Conservation (phyloP, 1,140 invertebrate species). For the Drosophila eugracilis region DNA sequence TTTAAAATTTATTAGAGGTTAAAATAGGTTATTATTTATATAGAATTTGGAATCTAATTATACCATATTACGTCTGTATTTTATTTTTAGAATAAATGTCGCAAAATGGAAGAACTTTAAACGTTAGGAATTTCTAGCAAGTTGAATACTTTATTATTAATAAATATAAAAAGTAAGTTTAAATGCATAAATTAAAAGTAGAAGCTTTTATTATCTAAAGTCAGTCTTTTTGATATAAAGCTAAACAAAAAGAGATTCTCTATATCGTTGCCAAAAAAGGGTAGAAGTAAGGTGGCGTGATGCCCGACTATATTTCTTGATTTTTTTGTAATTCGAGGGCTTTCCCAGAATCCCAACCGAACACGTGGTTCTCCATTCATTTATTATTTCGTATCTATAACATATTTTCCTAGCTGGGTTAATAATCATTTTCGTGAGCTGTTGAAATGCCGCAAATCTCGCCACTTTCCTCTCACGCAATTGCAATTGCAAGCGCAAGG, state of each 20-base stretch:
- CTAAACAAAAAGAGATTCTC: conserved; percentile 14
- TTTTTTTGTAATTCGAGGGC: neutral
- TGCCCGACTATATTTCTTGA: neutral
- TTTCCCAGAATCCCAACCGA: neutral
- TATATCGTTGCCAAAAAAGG: conserved; percentile 5
- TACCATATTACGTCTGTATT: no score
- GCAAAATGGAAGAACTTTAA: neutral
- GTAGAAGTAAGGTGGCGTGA: conserved; percentile 2
- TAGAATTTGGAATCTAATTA: no score
- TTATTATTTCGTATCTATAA: no score
- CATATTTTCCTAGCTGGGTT: neutral
- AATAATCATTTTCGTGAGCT: conserved; percentile 14
- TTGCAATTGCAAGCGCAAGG: conserved; percentile 23
- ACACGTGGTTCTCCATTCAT: conserved; percentile 9
- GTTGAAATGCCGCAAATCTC: neutral
- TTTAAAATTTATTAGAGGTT: no score
- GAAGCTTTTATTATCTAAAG: conserved; percentile 12
- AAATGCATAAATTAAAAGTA: neutral
- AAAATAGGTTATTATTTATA: no score
- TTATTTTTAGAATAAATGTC: neutral
- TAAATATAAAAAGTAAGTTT: neutral
- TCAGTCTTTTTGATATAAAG: neutral
- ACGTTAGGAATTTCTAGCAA: no score
- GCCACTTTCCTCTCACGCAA: conserved; percentile 15
- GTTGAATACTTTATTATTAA: neutral